Conservation (phyloP, 2,113 vertebrate genomes). For the Ptychochromis oligacanthus region DNA sequence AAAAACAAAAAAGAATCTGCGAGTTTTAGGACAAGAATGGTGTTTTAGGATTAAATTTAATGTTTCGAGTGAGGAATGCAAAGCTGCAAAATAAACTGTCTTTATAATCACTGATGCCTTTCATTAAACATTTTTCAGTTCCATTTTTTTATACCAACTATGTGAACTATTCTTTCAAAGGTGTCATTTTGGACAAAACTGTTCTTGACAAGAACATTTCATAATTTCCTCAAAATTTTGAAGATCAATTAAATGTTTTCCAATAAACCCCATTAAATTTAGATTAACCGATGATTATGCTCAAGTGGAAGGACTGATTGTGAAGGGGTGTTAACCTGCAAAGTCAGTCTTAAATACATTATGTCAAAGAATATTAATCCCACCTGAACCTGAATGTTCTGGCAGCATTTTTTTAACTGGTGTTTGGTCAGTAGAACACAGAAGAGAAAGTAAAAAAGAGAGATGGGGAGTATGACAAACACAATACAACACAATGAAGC, state of each 20-base stretch:
- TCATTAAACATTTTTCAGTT: not conserved
- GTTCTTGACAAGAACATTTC: not conserved
- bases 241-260: not conserved
- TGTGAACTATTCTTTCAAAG: not conserved
- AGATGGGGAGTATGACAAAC: conserved; percentile 21
- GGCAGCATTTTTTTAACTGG: conserved; percentile 5
- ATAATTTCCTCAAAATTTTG: not conserved
- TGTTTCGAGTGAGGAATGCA: not conserved
- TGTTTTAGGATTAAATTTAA: not conserved
- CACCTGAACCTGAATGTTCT: not conserved
- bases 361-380: conserved; percentile 1
- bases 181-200: conserved; percentile 3
- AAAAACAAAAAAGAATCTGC: not conserved
- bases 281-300: not conserved
- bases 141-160: not conserved
- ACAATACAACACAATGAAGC: conserved; percentile 32
- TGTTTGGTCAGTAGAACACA: conserved; percentile 10
- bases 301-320: not conserved
- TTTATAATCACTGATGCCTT: not conserved
- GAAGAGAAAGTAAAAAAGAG: conserved; percentile 5
- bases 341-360: not conserved
- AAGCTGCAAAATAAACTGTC: not conserved
- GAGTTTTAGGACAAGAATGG: not conserved
- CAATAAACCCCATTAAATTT: not conserved
- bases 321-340: not conserved